phyloP scores from a whole-genome alignment of 2,797 vertebrate species.

The Coilia nasus region DNA sequence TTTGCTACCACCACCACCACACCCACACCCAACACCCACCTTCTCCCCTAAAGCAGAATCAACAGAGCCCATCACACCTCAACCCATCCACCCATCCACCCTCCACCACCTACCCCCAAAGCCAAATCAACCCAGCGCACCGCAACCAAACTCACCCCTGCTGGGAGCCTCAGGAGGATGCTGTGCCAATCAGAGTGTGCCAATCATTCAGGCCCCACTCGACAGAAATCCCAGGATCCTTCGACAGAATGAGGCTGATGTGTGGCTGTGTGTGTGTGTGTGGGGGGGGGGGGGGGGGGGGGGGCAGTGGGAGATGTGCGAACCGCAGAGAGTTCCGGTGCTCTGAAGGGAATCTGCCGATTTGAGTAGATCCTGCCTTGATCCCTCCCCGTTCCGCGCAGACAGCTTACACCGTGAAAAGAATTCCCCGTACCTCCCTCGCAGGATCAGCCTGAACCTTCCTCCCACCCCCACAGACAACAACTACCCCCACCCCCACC shows the following conservation, averaged over 20 bases:
- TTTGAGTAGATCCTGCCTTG: constrained; percentile 21
- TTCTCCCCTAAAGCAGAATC: too few relatives aligned
- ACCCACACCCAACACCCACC: too few relatives aligned
- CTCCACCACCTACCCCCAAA: background rate
- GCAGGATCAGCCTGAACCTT: background rate
- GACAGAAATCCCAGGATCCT: background rate
- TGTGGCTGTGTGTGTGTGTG: too few relatives aligned
- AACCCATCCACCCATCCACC: too few relatives aligned
- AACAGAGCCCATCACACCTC: too few relatives aligned
- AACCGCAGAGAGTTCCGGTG: background rate
- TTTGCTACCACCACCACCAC: too few relatives aligned
- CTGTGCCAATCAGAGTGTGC: constrained; percentile 11
- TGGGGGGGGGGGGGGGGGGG: too few relatives aligned
- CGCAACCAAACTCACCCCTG: background rate
- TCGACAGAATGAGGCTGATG: constrained; percentile 17
- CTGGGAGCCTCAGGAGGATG: background rate
- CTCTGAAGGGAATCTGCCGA: background rate
- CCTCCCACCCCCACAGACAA: background rate
- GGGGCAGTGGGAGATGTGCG: background rate
- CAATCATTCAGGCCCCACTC: constrained; percentile 2
- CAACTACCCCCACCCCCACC: background rate
- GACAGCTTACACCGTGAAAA: background rate
- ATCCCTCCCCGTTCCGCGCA: background rate
- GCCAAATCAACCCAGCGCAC: background rate
- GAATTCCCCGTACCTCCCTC: constrained; percentile 3